Evolutionary conservation across 1,140 invertebrate species (phyloP).

Genomic region (Ooceraea biroi): DNA sequence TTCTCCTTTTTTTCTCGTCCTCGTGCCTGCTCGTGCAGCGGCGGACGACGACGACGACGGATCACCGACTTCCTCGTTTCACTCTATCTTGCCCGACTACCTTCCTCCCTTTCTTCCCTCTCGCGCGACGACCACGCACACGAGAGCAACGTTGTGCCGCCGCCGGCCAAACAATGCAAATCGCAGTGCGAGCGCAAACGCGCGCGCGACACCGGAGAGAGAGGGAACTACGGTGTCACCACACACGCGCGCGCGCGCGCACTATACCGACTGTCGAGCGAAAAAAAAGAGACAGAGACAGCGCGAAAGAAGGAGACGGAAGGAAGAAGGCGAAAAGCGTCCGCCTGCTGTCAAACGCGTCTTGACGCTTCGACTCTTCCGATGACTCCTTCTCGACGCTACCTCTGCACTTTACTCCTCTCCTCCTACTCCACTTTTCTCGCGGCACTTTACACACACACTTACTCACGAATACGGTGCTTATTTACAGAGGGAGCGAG

Average conservation of each 20-base stretch:
- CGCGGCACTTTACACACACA: conserved; percentile 74
- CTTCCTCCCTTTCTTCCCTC: conserved; percentile 2
- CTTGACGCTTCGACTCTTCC: conserved; percentile 64
- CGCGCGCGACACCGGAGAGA: conserved; percentile 49
- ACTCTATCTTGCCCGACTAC: conserved; percentile 8
- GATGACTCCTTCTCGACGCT: conserved; percentile 49
- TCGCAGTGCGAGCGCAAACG: conserved; percentile 61
- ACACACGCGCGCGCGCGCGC: background rate
- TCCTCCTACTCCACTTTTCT: conserved; percentile 39
- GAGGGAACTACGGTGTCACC: conserved; percentile 28
- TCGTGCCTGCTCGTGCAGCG: background rate
- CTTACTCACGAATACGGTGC: conserved; percentile 54
- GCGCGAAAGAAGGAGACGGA: conserved; percentile 12
- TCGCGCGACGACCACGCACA: conserved; percentile 51
- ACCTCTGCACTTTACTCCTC: conserved; percentile 55
- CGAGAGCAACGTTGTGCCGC: conserved; percentile 35
- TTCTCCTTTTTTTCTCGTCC: background rate
- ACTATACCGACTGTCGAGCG: conserved; percentile 23
- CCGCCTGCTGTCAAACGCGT: conserved; percentile 66
- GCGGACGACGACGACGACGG: too few relatives aligned
- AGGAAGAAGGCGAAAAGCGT: conserved; percentile 61
- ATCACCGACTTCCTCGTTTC: conserved; percentile 21
- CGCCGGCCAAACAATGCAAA: conserved; percentile 58
- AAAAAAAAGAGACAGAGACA: conserved; percentile 24
- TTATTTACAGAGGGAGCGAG: conserved; percentile 72